Evolutionary conservation across 2,888 invertebrate genomes (phyloP).

Genomic region (Rapana venosa): DNA sequence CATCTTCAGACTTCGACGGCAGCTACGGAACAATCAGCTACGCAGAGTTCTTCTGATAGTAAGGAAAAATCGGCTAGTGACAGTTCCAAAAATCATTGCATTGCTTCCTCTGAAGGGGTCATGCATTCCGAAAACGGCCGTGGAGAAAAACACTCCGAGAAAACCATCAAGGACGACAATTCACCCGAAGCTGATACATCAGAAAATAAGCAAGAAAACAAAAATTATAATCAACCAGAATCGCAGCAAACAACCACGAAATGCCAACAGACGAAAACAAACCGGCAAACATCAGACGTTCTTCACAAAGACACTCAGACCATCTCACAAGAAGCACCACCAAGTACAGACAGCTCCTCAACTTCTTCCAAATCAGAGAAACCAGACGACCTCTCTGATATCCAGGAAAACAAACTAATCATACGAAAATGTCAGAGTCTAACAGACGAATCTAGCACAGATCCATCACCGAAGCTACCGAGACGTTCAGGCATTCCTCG

Average conservation of each 20-base stretch:
- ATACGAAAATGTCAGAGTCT: slow-evolving; percentile 19
- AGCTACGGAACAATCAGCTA: background rate
- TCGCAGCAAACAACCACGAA: background rate
- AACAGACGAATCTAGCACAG: slow-evolving; percentile 15
- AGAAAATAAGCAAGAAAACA: background rate
- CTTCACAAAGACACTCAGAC: background rate
- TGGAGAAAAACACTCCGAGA: too few relatives aligned
- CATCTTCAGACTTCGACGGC: background rate
- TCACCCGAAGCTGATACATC: background rate
- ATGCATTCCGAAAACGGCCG: background rate
- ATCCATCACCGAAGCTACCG: background rate
- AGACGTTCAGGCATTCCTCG: slow-evolving; percentile 22
- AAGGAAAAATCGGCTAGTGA: background rate
- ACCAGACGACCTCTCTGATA: background rate
- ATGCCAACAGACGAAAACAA: background rate
- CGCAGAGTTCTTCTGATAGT: background rate
- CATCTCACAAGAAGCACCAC: background rate
- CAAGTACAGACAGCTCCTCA: background rate
- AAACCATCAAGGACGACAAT: too few relatives aligned
- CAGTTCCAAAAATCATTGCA: background rate
- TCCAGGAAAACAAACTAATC: background rate
- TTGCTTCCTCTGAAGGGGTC: background rate
- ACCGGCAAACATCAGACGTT: background rate
- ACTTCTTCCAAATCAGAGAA: background rate
- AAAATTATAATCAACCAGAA: background rate